Evolutionary conservation across 2,113 vertebrate genomes (phyloP), one percentile per base, ranked within the genome.

Genomic region (Sinocyclocheilus grahami): DNA sequence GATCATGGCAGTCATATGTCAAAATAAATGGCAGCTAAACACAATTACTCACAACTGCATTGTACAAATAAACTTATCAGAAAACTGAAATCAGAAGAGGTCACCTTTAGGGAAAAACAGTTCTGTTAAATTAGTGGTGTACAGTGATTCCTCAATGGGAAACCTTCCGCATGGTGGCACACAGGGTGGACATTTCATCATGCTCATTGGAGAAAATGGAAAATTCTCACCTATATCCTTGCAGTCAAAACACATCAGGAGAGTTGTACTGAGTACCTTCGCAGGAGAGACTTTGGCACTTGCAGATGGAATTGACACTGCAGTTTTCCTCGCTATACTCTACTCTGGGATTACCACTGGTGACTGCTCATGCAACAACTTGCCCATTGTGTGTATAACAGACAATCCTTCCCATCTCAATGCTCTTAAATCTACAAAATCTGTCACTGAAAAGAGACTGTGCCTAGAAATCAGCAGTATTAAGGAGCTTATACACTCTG

Each of bases 21-120:
- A 91, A 74, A 91, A 77, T 12, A 46, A 87, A 37, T 88, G 83
- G 62, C 42, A 55, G 48, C 30, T 88, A 5, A 9, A 90, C 22
- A 27, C 27, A 27, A 27, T 27, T 27, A 27, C 27, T 27, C 27
- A 27, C 27, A 27, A 27, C 27, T 27, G 30, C 75, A 89, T 51
- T 67, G 58, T 58, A 39, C 85, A 77, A 63, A 63, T 24, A 11
- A 63, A 24, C 60, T 24, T 12, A 24, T 24, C 60, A 63, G 60
- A 63, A 63, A 63, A 63, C 62, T 63, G 10, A 63, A 63, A 27
- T 63, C n/a, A 63, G 62, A 63, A 63, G 62, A 63, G 62, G 62
- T 24, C 62, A 37, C 37, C 37, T 37, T 22, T 3, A 33, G 30
- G 30, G 30, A 3, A 33, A 33, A 33, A 33, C 30, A 33, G 30